These are phyloP conservation scores for Epinotia ramella DNA, from an alignment of 2,888 invertebrate genomes.

Conservation along the genomic window DNA sequence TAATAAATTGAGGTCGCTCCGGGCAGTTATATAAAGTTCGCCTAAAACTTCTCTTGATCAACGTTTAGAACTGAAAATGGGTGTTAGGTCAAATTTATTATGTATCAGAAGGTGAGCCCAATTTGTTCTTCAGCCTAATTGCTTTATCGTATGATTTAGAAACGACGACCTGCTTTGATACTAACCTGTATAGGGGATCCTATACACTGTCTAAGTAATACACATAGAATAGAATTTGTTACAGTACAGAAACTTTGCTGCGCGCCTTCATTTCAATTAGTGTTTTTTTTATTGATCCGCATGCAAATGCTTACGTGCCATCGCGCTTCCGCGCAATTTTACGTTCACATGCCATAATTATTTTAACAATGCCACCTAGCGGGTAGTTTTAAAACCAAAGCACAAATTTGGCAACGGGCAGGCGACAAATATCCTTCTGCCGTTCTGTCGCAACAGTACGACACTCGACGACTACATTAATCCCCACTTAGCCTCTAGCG, in stretches of 20 bases:
- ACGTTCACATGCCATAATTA: too few species aligned
- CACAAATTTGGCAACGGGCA: too few species aligned
- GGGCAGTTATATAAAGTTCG: conserved; percentile 41
- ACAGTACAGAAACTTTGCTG: too few species aligned
- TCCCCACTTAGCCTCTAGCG: background rate
- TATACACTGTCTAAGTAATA: background rate
- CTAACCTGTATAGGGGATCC: background rate
- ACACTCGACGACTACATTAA: too few species aligned
- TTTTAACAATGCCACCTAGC: too few species aligned
- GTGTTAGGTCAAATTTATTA: conserved; percentile 43
- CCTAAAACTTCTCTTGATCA: conserved; percentile 34
- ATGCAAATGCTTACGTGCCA: too few species aligned
- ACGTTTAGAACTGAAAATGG: conserved; percentile 38
- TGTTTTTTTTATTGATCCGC: too few species aligned
- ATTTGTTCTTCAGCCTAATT: conserved; percentile 30
- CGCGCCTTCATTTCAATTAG: too few species aligned
- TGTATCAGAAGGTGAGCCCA: conserved; percentile 26
- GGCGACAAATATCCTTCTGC: too few species aligned
- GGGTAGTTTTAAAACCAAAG: too few species aligned
- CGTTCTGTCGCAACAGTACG: too few species aligned
- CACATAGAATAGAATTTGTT: background rate
- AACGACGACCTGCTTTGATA: background rate
- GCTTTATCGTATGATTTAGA: background rate
- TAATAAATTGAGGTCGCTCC: conserved; percentile 43
- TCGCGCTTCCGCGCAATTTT: too few species aligned